Percentiles rank a stretch among this genome's conserved stretches.
These are phyloP conservation scores for Nesoenas mayeri DNA, from an alignment of 2,113 vertebrate genomes.

Conservation along the genomic window DNA sequence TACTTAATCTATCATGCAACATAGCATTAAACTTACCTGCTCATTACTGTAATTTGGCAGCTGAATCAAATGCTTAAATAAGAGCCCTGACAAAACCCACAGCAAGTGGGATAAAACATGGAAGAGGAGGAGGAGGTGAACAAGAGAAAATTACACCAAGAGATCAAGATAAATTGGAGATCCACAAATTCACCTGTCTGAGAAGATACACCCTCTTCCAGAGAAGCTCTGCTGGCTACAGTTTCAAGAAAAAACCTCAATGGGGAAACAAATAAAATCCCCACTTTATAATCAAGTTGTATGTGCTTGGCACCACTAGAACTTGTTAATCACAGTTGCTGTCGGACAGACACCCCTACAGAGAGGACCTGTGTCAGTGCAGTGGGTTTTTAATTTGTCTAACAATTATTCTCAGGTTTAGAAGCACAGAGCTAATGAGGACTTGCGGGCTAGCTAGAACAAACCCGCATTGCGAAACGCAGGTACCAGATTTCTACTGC, in stretches of 20 bases:
- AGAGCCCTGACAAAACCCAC: neutral
- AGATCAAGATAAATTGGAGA: neutral
- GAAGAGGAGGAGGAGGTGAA: neutral
- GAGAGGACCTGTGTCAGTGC: neutral
- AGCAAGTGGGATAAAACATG: neutral
- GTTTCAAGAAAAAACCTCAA: neutral
- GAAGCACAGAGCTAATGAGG: neutral
- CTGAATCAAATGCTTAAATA: neutral
- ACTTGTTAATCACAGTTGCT: neutral
- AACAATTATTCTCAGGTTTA: neutral
- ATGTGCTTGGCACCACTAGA: neutral
- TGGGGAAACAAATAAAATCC: neutral
- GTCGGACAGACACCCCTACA: neutral
- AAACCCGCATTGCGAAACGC: fast-evolving
- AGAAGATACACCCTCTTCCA: neutral
- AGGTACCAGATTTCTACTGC: neutral
- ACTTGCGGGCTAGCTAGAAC: neutral
- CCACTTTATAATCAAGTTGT: neutral
- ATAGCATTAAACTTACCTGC: neutral
- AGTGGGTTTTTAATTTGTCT: neutral
- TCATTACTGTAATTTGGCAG: neutral
- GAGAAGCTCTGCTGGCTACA: neutral
- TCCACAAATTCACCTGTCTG: neutral
- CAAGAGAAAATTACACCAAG: neutral
- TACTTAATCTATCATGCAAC: neutral